Conservation (phyloP, 2,113 vertebrate species). For the Haplotaxodon microlepis region DNA sequence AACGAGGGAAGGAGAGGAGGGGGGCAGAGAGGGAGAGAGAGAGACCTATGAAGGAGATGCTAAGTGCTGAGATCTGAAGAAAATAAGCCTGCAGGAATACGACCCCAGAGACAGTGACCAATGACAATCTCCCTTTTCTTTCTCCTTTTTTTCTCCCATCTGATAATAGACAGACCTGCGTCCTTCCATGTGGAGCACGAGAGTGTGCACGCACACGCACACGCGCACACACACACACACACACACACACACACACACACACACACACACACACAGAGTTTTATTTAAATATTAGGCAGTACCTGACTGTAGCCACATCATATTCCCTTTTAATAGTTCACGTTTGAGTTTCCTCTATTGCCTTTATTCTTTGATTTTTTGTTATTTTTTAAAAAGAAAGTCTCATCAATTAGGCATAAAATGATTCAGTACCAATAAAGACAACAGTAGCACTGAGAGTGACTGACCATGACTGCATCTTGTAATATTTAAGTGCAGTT, state of each 20-base stretch:
- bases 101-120: slow-evolving; percentile 20
- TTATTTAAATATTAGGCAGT: not conserved
- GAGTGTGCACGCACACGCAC: not conserved
- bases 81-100: slow-evolving; percentile 34
- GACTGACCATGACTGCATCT: not conserved
- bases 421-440: not conserved
- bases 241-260: not conserved
- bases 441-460: not conserved
- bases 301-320: not conserved
- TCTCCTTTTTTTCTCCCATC: not conserved
- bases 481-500: not conserved
- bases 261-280: not conserved
- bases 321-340: not conserved
- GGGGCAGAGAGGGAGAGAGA: not conserved
- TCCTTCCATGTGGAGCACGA: not conserved
- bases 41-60: slow-evolving; percentile 24
- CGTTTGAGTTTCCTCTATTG: not conserved
- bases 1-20: not conserved
- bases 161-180: not conserved
- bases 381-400: not conserved
- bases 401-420: not conserved
- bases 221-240: no score
- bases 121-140: slow-evolving; percentile 2
- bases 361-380: not conserved
- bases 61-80: slow-evolving; percentile 39